phyloP scores from a whole-genome alignment of 2,113 vertebrate genomes.

The Alces alces region DNA sequence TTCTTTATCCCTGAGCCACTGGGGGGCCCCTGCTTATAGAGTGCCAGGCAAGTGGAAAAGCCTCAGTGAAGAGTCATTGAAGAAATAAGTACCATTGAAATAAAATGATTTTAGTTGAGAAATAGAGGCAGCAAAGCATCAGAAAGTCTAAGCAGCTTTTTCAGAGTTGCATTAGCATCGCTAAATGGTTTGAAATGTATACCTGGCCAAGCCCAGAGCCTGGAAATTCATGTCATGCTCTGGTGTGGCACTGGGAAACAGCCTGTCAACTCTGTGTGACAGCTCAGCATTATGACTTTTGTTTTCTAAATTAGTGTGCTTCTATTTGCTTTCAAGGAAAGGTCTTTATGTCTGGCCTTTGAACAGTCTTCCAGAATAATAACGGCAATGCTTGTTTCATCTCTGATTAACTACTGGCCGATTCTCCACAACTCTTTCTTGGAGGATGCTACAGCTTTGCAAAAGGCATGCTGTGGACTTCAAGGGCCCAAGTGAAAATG shows the following conservation, averaged over 20 bases:
- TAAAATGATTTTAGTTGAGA: not conserved
- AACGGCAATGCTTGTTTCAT: not conserved
- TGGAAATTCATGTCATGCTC: not conserved
- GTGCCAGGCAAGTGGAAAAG: not conserved
- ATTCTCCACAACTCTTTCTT: not conserved
- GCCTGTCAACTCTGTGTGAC: not conserved
- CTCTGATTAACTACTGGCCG: fast-evolving
- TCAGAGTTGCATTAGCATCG: not conserved
- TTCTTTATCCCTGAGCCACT: not conserved
- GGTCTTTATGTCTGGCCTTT: not conserved
- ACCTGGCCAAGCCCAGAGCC: not conserved
- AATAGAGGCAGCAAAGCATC: not conserved
- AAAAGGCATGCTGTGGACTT: not conserved
- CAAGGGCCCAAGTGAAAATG: not conserved
- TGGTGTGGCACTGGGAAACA: not conserved
- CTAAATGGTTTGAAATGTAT: not conserved
- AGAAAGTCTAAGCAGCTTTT: not conserved
- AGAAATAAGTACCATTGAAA: not conserved
- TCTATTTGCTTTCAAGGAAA: not conserved
- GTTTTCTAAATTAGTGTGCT: not conserved
- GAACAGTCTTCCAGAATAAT: not conserved
- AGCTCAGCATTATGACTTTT: not conserved
- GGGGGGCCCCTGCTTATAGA: not conserved
- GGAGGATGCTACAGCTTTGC: not conserved
- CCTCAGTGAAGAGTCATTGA: not conserved